phyloP scores from a whole-genome alignment of 2,797 vertebrate species.

The Nannoperca obscura region DNA sequence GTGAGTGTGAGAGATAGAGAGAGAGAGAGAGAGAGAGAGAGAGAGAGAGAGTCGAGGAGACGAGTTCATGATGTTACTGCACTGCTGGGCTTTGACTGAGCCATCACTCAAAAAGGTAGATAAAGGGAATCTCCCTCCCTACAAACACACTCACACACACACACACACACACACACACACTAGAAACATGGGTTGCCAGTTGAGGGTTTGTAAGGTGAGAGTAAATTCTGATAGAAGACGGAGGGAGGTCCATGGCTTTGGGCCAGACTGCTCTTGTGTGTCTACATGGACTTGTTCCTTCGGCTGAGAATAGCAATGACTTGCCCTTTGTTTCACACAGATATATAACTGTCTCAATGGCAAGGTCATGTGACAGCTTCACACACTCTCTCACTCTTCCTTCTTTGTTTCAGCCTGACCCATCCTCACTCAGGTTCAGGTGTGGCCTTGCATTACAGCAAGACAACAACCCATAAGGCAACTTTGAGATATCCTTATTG shows the following conservation, averaged over 20 bases:
- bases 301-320: constrained; percentile 65
- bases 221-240: constrained; percentile 32
- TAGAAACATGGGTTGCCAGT: constrained; percentile 32
- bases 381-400: constrained; percentile 3
- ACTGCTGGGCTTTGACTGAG: constrained; percentile 66
- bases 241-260: constrained; percentile 32
- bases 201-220: constrained; percentile 38
- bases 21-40: not conserved
- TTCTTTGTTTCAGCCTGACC: constrained; percentile 26
- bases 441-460: constrained; percentile 1
- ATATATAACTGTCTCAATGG: constrained; percentile 65
- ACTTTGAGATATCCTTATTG: constrained; percentile 70
- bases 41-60: constrained; percentile 6
- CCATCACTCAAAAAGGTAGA: constrained; percentile 62
- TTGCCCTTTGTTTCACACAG: constrained; percentile 68
- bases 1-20: not conserved
- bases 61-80: constrained; percentile 49
- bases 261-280: constrained; percentile 37
- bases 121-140: constrained; percentile 59
- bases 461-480: constrained; percentile 34
- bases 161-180: constrained; percentile 27
- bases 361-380: constrained; percentile 73
- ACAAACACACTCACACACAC: not conserved
- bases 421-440: constrained; percentile 20
- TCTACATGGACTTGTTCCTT: constrained; percentile 49